phyloP scores from a whole-genome alignment of 2,113 vertebrate genomes.

The Oryctolagus cuniculus region DNA sequence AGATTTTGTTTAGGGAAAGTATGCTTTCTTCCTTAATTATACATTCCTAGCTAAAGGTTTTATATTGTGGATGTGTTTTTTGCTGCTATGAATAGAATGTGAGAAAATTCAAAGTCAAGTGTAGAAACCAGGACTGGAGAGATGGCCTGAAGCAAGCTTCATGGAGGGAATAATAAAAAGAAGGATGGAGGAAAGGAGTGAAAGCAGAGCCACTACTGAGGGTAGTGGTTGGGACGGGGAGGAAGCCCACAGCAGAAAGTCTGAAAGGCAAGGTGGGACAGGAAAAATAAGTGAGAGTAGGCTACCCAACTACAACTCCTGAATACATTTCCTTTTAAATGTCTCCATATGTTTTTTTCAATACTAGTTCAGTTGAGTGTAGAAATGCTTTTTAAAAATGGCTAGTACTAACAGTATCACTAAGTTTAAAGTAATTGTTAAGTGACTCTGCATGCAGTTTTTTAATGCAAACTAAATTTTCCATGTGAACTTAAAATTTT shows the following conservation, averaged over 20 bases:
- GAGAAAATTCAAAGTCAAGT: slow-evolving; percentile 53
- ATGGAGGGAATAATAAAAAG: not conserved
- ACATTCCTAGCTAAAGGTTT: slow-evolving; percentile 62
- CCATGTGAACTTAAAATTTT: slow-evolving; percentile 57
- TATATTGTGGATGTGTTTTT: slow-evolving; percentile 47
- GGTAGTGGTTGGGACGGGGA: not conserved
- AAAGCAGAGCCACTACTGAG: not conserved
- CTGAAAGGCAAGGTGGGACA: not conserved
- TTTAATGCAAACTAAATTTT: slow-evolving; percentile 75
- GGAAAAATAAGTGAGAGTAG: not conserved
- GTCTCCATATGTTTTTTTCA: no score
- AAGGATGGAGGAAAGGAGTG: not conserved
- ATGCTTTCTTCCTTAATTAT: slow-evolving; percentile 1
- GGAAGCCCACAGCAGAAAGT: not conserved
- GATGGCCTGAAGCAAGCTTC: not conserved
- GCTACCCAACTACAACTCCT: not conserved
- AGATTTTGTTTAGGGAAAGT: slow-evolving; percentile 36
- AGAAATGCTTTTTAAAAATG: slow-evolving; percentile 10
- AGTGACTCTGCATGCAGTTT: slow-evolving; percentile 77
- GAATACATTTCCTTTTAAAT: no score
- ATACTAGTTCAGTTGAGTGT: slow-evolving; percentile 23
- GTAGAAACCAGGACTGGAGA: not conserved
- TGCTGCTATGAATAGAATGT: slow-evolving; percentile 32
- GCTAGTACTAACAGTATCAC: slow-evolving; percentile 71
- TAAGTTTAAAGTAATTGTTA: slow-evolving; percentile 68